Base-by-base conservation (phyloP, 2,888 invertebrate species). In the Drosophila mettleri region DNA sequence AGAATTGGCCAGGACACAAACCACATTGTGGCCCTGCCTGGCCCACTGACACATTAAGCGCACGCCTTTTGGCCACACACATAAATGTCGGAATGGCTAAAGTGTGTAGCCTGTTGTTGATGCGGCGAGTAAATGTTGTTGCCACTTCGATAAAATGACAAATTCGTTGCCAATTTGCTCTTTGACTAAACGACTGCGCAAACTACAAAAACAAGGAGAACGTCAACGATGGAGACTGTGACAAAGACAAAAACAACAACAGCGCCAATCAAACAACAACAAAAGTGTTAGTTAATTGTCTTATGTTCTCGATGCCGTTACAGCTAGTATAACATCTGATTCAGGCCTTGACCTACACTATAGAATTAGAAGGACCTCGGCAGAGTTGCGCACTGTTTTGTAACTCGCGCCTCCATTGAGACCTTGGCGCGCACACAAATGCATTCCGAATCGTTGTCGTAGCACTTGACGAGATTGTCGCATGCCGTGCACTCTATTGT, bases 61-160 rank as follows among this genome's bases (percentile, higher is more conserved):
- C 74, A 76, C 76, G 71, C 65, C 70, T 71, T 84, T 86, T 80
- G 66, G 77, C 69, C 71, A 70, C 78, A 83, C 69, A 74, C 69
- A 70, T 64, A 71, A 64, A 61, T 73, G 69, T 69, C 53, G 34
- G 22, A 60, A 54, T 63, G 16, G 46, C 46, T 31, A 62, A 38
- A 54, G 39, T 57, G 53, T 65, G 48, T 33, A 18, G 46, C 52
- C 20, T 20, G 46, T 34, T 64, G 73, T 65, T 67, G 72, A 54
- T 55, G 63, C 43, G 59, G 69, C 63, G 53, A 73, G 64, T 63
- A 76, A 82, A 71, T 79, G 71, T 67, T 79, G 76, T 82, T 82
- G 83, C 74, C 83, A 83, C 64, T 78, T 73, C 79, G 88, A 85
- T 84, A 74, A 82, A 71, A 81, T 74, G 88, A 85, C 83, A 85